Conservation (phyloP, 2,113 vertebrate species). For the Lycaon pictus region DNA sequence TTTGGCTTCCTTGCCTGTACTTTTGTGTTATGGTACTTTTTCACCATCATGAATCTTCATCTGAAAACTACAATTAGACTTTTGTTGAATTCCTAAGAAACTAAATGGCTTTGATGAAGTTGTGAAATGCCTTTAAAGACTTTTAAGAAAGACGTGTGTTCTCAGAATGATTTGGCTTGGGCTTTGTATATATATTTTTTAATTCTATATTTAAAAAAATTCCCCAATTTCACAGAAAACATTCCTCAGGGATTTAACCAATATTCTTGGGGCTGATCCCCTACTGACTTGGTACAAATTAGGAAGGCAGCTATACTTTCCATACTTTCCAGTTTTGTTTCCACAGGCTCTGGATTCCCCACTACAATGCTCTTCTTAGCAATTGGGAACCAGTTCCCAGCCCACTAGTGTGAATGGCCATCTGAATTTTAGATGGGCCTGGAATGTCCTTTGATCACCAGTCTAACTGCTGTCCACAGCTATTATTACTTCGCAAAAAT, state of each 20-base stretch:
- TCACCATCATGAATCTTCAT: slow-evolving; percentile 26
- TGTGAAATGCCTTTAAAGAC: not conserved
- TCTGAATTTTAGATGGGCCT: not conserved
- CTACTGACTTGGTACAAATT: not conserved
- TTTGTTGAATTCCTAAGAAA: slow-evolving; percentile 54
- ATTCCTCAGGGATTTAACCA: not conserved
- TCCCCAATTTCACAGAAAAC: not conserved
- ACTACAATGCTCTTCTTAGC: not conserved
- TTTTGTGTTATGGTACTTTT: slow-evolving; percentile 27
- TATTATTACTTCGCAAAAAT: not conserved
- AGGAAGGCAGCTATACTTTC: not conserved
- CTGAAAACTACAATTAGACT: slow-evolving; percentile 10
- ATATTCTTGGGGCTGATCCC: not conserved
- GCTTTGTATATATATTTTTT: not conserved
- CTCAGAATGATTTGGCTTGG: not conserved
- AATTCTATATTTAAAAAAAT: not conserved
- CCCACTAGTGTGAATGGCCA: not conserved
- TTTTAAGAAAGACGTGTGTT: not conserved
- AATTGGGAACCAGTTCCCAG: not conserved
- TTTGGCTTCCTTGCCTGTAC: slow-evolving; percentile 13
- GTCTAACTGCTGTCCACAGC: accelerated
- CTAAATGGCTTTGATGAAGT: not conserved
- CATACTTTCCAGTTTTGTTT: not conserved
- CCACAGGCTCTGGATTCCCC: not conserved
- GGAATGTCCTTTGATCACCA: not conserved